Evolutionary conservation across 2,888 invertebrate genomes (phyloP).

Genomic region (Apamea anceps): DNA sequence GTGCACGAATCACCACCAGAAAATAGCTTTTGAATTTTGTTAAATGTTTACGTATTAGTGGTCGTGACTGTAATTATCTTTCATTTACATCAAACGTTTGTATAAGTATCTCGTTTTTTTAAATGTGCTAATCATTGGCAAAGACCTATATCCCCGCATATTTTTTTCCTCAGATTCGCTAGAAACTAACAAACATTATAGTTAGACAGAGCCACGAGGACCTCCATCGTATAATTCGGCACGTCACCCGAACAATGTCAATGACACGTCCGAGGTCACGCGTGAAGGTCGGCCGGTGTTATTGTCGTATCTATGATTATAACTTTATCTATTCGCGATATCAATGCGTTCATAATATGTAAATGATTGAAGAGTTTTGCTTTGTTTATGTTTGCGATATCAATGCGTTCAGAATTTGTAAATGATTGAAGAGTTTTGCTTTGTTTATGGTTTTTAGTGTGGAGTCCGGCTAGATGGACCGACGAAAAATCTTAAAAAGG

Average conservation of each 20-base stretch:
- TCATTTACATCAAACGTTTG: neutral
- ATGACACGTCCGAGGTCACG: constrained; percentile 57
- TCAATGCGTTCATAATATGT: constrained; percentile 12
- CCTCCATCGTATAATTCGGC: constrained; percentile 26
- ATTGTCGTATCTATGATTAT: constrained; percentile 50
- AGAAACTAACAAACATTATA: neutral
- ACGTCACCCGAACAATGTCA: constrained; percentile 55
- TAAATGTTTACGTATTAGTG: neutral
- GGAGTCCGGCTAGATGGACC: neutral
- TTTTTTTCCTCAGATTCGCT: neutral
- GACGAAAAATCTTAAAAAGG: neutral
- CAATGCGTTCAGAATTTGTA: constrained; percentile 8
- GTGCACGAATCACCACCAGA: neutral
- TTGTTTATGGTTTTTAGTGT: neutral
- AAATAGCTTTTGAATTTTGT: neutral
- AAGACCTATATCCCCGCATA: neutral
- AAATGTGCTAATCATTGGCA: too few species aligned
- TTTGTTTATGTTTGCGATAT: constrained; percentile 21
- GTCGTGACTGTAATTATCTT: neutral
- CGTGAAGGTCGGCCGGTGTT: constrained; percentile 61
- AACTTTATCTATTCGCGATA: constrained; percentile 35
- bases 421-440: constrained; percentile 4
- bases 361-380: constrained; percentile 5
- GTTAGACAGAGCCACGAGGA: constrained; percentile 38
- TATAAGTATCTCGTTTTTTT: neutral